These are phyloP conservation scores for Triplophysa siluroides DNA, from an alignment of 2,113 vertebrate genomes.

Conservation along the genomic window DNA sequence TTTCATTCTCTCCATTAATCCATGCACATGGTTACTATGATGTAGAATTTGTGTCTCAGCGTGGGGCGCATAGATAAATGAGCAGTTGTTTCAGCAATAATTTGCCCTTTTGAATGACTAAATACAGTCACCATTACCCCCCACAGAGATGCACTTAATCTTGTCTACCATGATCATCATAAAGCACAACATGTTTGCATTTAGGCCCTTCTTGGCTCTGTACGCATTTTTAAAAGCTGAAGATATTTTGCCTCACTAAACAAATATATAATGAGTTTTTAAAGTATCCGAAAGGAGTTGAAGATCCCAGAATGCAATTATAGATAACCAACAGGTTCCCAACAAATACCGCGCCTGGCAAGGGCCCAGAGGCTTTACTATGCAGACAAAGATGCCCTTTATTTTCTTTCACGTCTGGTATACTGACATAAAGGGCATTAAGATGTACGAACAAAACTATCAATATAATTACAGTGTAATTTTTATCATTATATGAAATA, in stretches of 20 bases:
- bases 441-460: too few species aligned
- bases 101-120: conserved; percentile 45
- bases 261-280: conserved; percentile 1
- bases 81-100: conserved; percentile 42
- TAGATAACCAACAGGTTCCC: conserved; percentile 20
- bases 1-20: not conserved
- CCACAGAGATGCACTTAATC: conserved; percentile 35
- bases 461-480: too few species aligned
- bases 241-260: conserved; percentile 15
- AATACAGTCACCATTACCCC: conserved; percentile 19
- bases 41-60: conserved; percentile 23
- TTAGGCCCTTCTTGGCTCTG: not conserved
- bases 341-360: not conserved
- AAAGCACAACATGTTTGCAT: conserved; percentile 6
- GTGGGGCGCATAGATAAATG: conserved; percentile 44
- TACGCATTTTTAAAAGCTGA: conserved; percentile 6
- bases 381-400: too few species aligned
- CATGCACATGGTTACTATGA: conserved; percentile 22
- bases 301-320: not conserved
- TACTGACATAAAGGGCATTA: too few species aligned
- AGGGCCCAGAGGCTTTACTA: too few species aligned
- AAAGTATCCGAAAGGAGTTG: not conserved
- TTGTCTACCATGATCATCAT: conserved; percentile 23
- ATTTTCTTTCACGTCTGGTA: too few species aligned
- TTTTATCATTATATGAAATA: too few species aligned